Conservation (phyloP, 2,113 vertebrate species). For the Mustela lutreola region DNA sequence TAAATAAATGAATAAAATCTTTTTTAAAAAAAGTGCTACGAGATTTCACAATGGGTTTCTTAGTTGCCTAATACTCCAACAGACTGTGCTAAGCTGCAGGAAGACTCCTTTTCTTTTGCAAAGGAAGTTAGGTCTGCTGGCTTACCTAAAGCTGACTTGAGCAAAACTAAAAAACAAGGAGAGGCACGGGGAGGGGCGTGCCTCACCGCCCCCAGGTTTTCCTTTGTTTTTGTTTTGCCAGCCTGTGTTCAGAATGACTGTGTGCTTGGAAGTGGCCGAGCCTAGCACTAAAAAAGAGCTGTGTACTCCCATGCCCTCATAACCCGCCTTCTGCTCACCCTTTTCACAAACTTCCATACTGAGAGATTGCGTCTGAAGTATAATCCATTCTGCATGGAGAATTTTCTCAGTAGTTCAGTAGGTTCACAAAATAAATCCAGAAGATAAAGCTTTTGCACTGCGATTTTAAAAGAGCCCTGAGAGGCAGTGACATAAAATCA, state of each 20-base stretch:
- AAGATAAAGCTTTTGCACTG: neutral
- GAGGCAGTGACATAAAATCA: neutral
- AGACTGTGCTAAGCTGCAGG: neutral
- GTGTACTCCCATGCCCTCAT: neutral
- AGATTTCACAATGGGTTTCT: slow-evolving; percentile 17
- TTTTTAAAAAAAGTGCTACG: neutral
- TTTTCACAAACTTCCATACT: neutral
- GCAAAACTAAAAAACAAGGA: neutral
- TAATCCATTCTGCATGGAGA: neutral
- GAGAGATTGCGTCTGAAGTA: neutral
- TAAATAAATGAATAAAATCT: neutral
- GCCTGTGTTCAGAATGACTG: neutral
- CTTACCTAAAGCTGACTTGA: neutral
- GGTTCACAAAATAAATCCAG: neutral
- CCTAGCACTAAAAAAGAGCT: accelerated
- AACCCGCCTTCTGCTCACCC: neutral
- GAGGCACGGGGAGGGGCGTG: neutral
- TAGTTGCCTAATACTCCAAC: neutral
- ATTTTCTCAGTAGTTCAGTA: neutral
- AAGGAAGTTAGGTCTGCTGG: slow-evolving; percentile 17
- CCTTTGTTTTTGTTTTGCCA: neutral
- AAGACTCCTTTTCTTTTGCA: neutral
- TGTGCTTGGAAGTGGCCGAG: neutral
- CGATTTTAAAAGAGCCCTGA: neutral
- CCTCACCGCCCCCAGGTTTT: neutral